phyloP scores from a whole-genome alignment of 2,888 invertebrate genomes.

The Chaetoderma sp. region DNA sequence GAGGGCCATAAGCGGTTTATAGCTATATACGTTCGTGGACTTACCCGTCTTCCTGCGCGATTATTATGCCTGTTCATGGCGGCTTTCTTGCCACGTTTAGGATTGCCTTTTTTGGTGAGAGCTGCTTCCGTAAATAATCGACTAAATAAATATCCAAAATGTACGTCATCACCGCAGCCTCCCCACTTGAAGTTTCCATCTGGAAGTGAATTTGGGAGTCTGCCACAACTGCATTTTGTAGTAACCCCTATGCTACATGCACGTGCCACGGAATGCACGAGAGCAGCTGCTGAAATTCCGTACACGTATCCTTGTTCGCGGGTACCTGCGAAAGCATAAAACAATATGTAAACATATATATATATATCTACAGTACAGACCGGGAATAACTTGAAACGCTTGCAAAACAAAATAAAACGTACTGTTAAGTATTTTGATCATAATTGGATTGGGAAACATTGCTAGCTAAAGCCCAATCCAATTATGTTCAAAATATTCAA shows the following conservation, averaged over 20 bases:
- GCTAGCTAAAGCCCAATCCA: no score
- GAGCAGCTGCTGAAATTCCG: slow-evolving; percentile 83
- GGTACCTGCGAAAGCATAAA: slow-evolving; percentile 76
- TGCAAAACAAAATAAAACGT: no score
- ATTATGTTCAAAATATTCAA: no score
- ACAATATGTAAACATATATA: neutral
- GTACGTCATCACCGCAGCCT: slow-evolving; percentile 83
- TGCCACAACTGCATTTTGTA: slow-evolving; percentile 83
- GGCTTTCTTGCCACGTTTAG: slow-evolving; percentile 49
- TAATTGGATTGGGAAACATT: no score
- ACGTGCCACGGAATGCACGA: slow-evolving; percentile 82
- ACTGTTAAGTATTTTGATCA: no score
- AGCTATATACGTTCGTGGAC: no score
- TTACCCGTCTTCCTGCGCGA: slow-evolving; percentile 82
- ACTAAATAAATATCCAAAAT: slow-evolving; percentile 57
- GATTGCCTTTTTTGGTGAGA: slow-evolving; percentile 44
- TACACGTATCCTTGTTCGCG: slow-evolving; percentile 88
- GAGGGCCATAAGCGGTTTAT: no score
- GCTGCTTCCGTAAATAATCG: slow-evolving; percentile 67
- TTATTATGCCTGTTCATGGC: slow-evolving; percentile 85
- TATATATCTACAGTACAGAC: neutral
- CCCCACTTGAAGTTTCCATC: slow-evolving; percentile 86
- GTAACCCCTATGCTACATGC: slow-evolving; percentile 83
- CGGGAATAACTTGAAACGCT: no score
- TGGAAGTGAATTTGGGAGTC: slow-evolving; percentile 78